A percentile compares a stretch with the other conserved stretches of the same genome.
These are phyloP conservation scores for Paraplagusia blochii DNA, from an alignment of 2,113 vertebrate species.

Conservation along the genomic window DNA sequence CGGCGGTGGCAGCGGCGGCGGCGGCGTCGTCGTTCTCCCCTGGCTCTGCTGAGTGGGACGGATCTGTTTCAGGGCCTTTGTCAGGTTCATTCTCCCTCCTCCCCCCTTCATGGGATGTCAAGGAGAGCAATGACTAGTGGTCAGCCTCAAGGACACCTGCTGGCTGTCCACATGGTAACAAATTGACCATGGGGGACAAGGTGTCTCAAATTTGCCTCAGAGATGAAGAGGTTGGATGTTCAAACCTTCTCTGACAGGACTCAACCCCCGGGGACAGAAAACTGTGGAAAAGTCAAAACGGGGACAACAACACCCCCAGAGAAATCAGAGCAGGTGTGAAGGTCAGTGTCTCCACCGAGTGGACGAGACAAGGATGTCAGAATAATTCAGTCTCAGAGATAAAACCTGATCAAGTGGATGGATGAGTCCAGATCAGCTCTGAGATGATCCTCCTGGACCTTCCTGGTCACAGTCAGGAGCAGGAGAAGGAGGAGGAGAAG, in stretches of 20 bases:
- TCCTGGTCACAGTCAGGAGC: conserved; percentile 61
- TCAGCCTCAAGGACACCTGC: conserved; percentile 76
- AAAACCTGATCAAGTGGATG: no score
- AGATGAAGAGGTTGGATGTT: conserved; percentile 72
- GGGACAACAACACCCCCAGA: no score
- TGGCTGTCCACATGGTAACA: conserved; percentile 69
- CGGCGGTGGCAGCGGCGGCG: no score
- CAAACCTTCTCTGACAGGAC: conserved; percentile 30
- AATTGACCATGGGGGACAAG: conserved; percentile 73
- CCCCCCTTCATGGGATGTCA: conserved; percentile 52
- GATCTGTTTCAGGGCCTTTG: conserved; percentile 72
- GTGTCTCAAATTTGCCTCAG: conserved; percentile 63
- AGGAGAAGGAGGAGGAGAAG: no score
- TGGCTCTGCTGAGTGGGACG: conserved; percentile 75
- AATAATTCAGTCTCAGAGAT: no score
- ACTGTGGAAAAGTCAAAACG: conserved; percentile 31
- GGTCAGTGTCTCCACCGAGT: no score
- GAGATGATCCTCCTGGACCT: conserved; percentile 47
- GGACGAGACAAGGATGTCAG: no score
- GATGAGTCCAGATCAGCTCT: not conserved
- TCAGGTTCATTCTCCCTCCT: conserved; percentile 64
- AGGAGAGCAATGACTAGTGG: conserved; percentile 74
- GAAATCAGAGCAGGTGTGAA: no score
- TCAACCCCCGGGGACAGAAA: conserved; percentile 3
- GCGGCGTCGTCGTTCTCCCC: no score